Percentiles rank a stretch among this genome's conserved stretches.
phyloP scores from a whole-genome alignment of 2,113 vertebrate genomes.

The Willisornis vidua region DNA sequence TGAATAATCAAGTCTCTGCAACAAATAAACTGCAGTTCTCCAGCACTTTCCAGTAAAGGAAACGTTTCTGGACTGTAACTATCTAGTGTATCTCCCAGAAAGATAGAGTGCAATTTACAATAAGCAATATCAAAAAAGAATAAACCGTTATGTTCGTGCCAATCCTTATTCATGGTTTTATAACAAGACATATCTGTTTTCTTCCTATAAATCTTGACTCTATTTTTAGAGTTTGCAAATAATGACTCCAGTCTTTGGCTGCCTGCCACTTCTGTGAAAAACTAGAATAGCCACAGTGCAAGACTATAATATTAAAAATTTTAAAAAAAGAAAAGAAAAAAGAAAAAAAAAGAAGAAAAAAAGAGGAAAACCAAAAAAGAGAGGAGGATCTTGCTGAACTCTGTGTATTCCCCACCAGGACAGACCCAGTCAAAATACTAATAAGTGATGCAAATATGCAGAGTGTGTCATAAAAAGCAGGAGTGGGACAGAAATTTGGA shows the following conservation, averaged over 20 bases:
- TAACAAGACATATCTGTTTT: constrained; percentile 81
- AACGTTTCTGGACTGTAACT: constrained; percentile 58
- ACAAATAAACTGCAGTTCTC: constrained; percentile 67
- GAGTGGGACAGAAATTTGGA: neutral
- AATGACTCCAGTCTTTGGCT: constrained; percentile 80
- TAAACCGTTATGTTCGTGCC: constrained; percentile 77
- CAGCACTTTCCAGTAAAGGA: constrained; percentile 58
- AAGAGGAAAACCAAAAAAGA: neutral
- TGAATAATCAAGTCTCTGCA: constrained; percentile 69
- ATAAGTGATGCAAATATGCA: neutral
- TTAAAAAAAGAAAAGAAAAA: neutral
- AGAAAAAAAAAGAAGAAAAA: neutral
- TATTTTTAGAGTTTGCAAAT: constrained; percentile 84
- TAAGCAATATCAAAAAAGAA: constrained; percentile 77
- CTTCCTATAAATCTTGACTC: constrained; percentile 81
- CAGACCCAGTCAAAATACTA: neutral
- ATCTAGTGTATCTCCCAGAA: constrained; percentile 64
- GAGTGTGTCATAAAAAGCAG: neutral
- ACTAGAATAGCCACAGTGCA: constrained; percentile 66
- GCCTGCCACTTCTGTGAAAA: constrained; percentile 79
- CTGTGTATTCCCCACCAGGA: neutral
- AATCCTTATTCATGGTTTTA: constrained; percentile 81
- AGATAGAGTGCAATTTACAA: constrained; percentile 77
- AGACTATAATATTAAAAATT: constrained; percentile 41
- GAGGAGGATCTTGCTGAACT: constrained; percentile 13